Base-by-base conservation (phyloP, 37 sponge, comb jelly and placozoan genomes). In the Aplysina aerophoba region DNA sequence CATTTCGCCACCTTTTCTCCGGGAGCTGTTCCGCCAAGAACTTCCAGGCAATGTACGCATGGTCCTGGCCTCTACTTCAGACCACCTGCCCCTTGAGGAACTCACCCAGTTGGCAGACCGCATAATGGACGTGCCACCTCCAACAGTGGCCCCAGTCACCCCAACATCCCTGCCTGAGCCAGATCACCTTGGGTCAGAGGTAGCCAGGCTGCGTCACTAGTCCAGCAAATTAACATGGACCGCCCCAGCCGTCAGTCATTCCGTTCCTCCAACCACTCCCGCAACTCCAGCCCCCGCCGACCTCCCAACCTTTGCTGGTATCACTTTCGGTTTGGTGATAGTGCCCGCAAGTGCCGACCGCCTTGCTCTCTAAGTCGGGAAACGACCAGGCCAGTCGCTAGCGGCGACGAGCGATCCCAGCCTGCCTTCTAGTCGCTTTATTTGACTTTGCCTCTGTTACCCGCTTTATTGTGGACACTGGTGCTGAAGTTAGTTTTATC, bases 351-450 rank as follows among this genome's bases (percentile, higher is more conserved):
- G 30, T 80, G 56, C 59, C 24, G 33, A 28, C 31, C 81, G n/a
- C 81, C 81, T 50, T 80, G 81, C 59, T n/a, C 30, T 87, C 82
- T 58, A 33, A 31, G 35, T 38, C 13, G n/a, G 36, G 33, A 88
- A 88, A 88, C 67, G 37, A 33, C 53, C 73, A 59, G 89, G 85
- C 89, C 81, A 59, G 85, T 39, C 81, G 71, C 85, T 85, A 71
- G 73, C 54, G 85, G 85, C 89, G 59, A 58, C 59, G 15, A 19
- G 19, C 59, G 59, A 20, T 58, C 19, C 59, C 19, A 19, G 59
- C 59, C 87, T n/a, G n/a, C 56, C 33, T 39, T 39, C 69, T 36
- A 86, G 91, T 90, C 91, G 87, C 87, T 84, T 86, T 41, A 75
- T 90, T 54, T 82, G n/a, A n/a, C n/a, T n/a, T n/a, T n/a, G n/a